Evolutionary conservation across 2,113 vertebrate species (phyloP).

Genomic region (Microtus oregoni): DNA sequence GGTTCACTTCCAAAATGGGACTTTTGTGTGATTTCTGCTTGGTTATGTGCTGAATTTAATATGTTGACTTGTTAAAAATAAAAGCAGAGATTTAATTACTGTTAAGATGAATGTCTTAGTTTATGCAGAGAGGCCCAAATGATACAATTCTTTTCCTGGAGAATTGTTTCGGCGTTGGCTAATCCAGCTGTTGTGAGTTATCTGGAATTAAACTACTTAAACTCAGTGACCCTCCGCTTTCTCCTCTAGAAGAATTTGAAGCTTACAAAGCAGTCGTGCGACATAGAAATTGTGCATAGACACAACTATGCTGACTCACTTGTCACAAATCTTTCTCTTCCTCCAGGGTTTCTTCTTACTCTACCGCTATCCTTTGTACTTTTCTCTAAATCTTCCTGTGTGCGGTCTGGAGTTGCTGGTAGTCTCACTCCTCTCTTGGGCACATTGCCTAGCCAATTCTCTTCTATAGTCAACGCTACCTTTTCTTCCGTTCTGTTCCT

Average conservation of each 20-base stretch:
- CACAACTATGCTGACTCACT: not conserved
- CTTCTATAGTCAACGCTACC: not conserved
- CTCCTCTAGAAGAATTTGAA: not conserved
- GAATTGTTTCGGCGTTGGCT: not conserved
- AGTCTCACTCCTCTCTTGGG: not conserved
- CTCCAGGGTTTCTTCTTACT: not conserved
- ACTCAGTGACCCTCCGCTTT: not conserved
- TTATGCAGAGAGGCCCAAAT: not conserved
- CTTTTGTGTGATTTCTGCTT: constrained; percentile 31
- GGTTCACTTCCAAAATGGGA: not conserved
- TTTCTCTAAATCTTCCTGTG: not conserved
- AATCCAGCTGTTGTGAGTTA: not conserved
- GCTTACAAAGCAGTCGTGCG: not conserved
- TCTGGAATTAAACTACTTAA: constrained; percentile 17
- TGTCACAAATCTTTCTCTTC: not conserved
- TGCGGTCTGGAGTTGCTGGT: not conserved
- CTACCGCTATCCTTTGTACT: not conserved
- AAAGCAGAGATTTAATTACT: not conserved
- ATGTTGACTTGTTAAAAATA: constrained; percentile 7
- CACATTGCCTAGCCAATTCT: not conserved
- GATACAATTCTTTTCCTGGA: not conserved
- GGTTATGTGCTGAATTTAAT: not conserved
- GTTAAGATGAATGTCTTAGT: not conserved
- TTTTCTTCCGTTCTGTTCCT: not conserved
- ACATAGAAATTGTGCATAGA: not conserved